Evolutionary conservation across 2,797 vertebrate genomes (phyloP), one percentile per base, ranked within the genome.

Genomic region (Phrynocephalus guinanensis): DNA sequence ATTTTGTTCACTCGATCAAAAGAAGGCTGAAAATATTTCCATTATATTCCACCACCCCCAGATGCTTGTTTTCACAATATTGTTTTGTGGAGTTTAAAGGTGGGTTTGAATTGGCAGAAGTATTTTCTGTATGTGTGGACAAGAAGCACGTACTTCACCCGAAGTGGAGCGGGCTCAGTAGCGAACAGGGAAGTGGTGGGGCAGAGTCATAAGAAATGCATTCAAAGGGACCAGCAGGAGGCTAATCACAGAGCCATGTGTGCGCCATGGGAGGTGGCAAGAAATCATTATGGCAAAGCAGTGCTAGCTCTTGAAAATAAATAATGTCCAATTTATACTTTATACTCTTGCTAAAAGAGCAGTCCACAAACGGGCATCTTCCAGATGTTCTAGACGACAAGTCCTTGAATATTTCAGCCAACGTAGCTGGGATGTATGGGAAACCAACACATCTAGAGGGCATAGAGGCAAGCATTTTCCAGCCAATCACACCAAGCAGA

Each of bases 181-280:
- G 92, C 84, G 80, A n/a, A 20, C 13, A 68, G 11, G 70, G 28
- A 71, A 79, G 16, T 88, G 79, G 80, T 79, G 91, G 89, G 90
- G 38, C 6, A 10, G 73, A 20, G 15, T 77, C 38, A 78, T n/a
- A 82, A 91, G 68, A 90, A 93, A 87, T 87, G 75, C 81, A 88
- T 94, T 95, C 94, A 94, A 95, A 93, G 52, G 91, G 76, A 86
- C 66, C 86, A 91, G 93, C 84, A 87, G 91, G 91, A 90, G 92
- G 89, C 88, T 94, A 94, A 94, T 95, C 90, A 92, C 77, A 92
- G 93, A 92, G 90, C 84, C 90, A 87, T 95, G 91, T 66, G 63
- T 93, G 90, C 90, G 91, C 79, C 93, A 90, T 83, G 88, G 91
- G 88, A 90, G 85, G 78, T 3, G 5, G 89, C 75, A 91, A 92